phyloP scores from a whole-genome alignment of 2,888 invertebrate genomes.

The Pasiphila rectangulata region DNA sequence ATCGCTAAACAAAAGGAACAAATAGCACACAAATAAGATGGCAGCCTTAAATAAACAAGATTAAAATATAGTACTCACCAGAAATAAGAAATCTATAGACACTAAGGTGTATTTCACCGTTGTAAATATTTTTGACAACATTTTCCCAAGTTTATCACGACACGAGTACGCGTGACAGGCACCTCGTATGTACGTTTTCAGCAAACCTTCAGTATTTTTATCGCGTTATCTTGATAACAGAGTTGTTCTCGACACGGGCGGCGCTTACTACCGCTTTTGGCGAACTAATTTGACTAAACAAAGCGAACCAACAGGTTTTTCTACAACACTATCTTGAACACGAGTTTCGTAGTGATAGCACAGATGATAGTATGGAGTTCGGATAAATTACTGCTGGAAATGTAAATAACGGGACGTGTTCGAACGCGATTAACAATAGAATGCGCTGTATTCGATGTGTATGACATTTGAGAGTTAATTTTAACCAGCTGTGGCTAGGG shows the following conservation, averaged over 20 bases:
- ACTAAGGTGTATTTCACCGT: slow-evolving; percentile 71
- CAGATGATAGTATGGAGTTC: neutral
- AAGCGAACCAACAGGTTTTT: slow-evolving; percentile 8
- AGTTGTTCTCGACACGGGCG: slow-evolving; percentile 56
- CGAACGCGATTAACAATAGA: slow-evolving; percentile 26
- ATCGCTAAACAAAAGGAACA: too few relatives aligned
- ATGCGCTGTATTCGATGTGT: slow-evolving; percentile 26
- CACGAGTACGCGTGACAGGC: slow-evolving; percentile 48
- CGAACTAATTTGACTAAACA: slow-evolving; percentile 22
- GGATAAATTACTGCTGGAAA: slow-evolving; percentile 1
- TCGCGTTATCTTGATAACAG: slow-evolving; percentile 75
- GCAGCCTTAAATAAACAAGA: too few relatives aligned
- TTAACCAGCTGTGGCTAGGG: slow-evolving; percentile 24
- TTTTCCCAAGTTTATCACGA: slow-evolving; percentile 42
- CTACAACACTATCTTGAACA: too few relatives aligned
- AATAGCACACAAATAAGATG: too few relatives aligned
- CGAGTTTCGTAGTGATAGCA: too few relatives aligned
- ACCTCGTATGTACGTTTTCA: slow-evolving; percentile 50
- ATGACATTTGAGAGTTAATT: slow-evolving; percentile 34
- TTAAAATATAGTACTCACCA: slow-evolving; percentile 56
- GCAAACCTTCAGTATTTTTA: slow-evolving; percentile 65
- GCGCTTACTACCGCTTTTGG: slow-evolving; percentile 14
- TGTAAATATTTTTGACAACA: slow-evolving; percentile 71
- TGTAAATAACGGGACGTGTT: slow-evolving; percentile 10
- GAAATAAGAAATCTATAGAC: slow-evolving; percentile 64